Evolutionary conservation across 2,113 vertebrate species (phyloP).

Genomic region (Alosa alosa): DNA sequence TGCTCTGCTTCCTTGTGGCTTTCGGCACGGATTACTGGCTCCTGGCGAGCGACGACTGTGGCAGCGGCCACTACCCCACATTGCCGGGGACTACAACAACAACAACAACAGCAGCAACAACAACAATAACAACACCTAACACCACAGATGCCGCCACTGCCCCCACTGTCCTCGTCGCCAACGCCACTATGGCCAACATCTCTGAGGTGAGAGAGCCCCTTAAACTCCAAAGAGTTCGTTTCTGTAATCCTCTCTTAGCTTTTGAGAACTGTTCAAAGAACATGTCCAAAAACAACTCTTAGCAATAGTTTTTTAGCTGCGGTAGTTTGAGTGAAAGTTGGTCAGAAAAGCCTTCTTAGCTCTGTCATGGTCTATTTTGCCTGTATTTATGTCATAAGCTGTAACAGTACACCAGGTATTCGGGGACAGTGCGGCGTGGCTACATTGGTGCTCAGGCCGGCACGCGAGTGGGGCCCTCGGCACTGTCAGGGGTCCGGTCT

Average conservation of each 20-base stretch:
- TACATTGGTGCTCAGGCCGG: neutral
- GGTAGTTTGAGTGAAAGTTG: neutral
- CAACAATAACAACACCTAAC: neutral
- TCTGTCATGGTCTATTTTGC: neutral
- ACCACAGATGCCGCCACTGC: neutral
- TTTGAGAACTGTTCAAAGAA: neutral
- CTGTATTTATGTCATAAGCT: neutral
- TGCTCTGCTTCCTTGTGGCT: constrained; percentile 78
- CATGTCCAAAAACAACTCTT: neutral
- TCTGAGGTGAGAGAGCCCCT: neutral
- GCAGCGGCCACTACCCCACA: neutral
- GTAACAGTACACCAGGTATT: constrained; percentile 18
- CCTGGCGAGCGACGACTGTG: constrained; percentile 78
- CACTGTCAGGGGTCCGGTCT: neutral
- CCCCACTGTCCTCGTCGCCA: neutral
- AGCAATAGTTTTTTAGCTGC: neutral
- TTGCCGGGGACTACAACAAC: neutral
- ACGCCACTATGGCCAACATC: neutral
- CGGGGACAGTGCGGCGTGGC: neutral
- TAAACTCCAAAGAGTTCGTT: neutral
- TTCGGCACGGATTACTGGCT: constrained; percentile 88
- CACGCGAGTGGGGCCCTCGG: neutral
- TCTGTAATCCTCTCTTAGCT: neutral
- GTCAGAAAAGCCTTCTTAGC: neutral
- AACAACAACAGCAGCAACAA: neutral